Percentiles rank a stretch among this genome's conserved stretches.
Evolutionary conservation across 1,140 invertebrate species (phyloP).

Genomic region (Bombus waltoni): DNA sequence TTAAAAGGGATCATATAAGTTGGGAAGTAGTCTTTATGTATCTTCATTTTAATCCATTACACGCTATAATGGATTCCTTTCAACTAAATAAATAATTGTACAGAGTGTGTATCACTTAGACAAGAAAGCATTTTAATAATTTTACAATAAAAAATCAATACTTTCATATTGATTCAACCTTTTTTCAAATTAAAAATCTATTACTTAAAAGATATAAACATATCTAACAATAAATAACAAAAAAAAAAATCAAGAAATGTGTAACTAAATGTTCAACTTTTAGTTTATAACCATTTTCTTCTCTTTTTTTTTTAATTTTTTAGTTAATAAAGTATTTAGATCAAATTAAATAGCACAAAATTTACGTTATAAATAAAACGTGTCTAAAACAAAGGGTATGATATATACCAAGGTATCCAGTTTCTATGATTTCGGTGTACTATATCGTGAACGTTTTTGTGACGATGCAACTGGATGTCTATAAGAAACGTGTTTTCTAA

Average conservation of each 20-base stretch:
- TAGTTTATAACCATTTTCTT: not conserved
- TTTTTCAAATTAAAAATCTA: not conserved
- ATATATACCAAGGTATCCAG: slow-evolving; percentile 42
- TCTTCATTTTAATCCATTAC: slow-evolving; percentile 17
- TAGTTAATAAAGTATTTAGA: not conserved
- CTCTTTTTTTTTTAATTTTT: not conserved
- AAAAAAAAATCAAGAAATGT: slow-evolving; percentile 14
- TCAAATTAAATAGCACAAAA: slow-evolving; percentile 29
- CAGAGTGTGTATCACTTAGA: not conserved
- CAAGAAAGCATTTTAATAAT: slow-evolving; percentile 23
- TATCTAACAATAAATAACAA: slow-evolving; percentile 37
- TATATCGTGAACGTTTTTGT: slow-evolving; percentile 79
- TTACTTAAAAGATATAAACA: not conserved
- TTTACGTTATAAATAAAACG: slow-evolving; percentile 8
- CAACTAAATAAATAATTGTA: not conserved
- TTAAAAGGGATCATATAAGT: slow-evolving; percentile 13
- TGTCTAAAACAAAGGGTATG: slow-evolving; percentile 38
- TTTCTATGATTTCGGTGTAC: slow-evolving; percentile 69
- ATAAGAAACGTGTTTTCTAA: slow-evolving; percentile 94
- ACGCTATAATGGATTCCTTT: not conserved
- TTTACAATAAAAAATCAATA: slow-evolving; percentile 29
- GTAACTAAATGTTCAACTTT: slow-evolving; percentile 16
- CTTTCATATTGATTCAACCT: slow-evolving; percentile 7
- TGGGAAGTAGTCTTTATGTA: slow-evolving; percentile 27
- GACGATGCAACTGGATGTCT: slow-evolving; percentile 86